Conservation (phyloP, 2,888 invertebrate species). For the Spodoptera exigua region DNA sequence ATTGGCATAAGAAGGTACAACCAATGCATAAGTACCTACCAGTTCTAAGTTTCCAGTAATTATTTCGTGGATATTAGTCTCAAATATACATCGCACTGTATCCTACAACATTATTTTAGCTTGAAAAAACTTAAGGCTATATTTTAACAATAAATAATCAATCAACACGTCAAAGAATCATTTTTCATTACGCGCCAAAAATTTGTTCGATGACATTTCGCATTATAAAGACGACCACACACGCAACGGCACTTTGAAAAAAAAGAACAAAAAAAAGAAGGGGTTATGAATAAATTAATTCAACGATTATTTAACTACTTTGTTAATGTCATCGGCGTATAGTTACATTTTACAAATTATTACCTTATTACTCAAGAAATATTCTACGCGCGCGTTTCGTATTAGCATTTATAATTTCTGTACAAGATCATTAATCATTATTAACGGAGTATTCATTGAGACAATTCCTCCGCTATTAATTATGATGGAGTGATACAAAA, state of each 20-base stretch:
- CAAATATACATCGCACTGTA: too few species aligned
- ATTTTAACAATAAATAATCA: conserved; percentile 55
- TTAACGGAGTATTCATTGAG: conserved; percentile 70
- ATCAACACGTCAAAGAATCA: conserved; percentile 58
- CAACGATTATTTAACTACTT: conserved; percentile 69
- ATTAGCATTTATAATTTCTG: conserved; percentile 77
- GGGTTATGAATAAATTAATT: conserved; percentile 66
- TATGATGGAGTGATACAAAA: conserved; percentile 53
- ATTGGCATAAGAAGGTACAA: too few species aligned
- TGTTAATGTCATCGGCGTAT: conserved; percentile 71
- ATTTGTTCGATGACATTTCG: conserved; percentile 60
- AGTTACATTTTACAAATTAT: conserved; percentile 74
- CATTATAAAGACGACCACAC: conserved; percentile 67
- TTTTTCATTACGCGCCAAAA: conserved; percentile 65
- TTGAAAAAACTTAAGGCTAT: conserved; percentile 32
- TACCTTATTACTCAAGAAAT: conserved; percentile 68
- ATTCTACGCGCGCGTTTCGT: conserved; percentile 67
- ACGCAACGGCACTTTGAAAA: conserved; percentile 45
- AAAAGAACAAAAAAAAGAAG: conserved; percentile 33
- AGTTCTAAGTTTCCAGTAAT: too few species aligned
- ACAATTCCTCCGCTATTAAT: conserved; percentile 60
- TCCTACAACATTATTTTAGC: conserved; percentile 4
- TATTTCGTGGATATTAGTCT: too few species aligned
- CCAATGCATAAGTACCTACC: too few species aligned
- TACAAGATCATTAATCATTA: conserved; percentile 77